Evolutionary conservation across 2,797 vertebrate genomes (phyloP).

Genomic region (Cercopithecus petaurista): DNA sequence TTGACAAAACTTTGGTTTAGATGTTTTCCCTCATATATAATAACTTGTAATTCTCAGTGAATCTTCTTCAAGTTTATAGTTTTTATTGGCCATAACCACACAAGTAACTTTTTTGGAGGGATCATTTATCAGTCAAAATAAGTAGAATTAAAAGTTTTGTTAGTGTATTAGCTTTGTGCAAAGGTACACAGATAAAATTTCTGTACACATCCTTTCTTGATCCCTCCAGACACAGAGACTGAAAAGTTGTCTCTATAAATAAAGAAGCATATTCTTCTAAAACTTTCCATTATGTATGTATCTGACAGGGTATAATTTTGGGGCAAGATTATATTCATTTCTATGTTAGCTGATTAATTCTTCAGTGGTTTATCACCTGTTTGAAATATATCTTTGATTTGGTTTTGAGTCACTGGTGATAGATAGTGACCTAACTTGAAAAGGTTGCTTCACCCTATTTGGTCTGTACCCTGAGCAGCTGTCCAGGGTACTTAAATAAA

Average conservation of each 20-base stretch:
- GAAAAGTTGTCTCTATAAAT: slow-evolving; percentile 40
- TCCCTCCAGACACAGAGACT: slow-evolving; percentile 34
- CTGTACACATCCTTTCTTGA: background rate
- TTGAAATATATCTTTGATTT: slow-evolving; percentile 35
- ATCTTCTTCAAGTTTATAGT: background rate
- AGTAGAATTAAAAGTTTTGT: slow-evolving; percentile 42
- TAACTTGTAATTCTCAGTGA: background rate
- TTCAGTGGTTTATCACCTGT: background rate
- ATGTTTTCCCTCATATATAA: background rate
- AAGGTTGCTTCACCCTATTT: background rate
- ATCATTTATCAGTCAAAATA: slow-evolving; percentile 52
- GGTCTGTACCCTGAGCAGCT: slow-evolving; percentile 68
- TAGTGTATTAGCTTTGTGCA: slow-evolving; percentile 6
- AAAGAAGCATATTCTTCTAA: slow-evolving; percentile 13
- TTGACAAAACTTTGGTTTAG: slow-evolving; percentile 32
- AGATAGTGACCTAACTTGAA: slow-evolving; percentile 38
- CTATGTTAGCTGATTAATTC: slow-evolving; percentile 18
- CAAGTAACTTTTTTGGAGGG: slow-evolving; percentile 51
- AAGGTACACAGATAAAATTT: slow-evolving; percentile 21
- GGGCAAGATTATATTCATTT: slow-evolving; percentile 32
- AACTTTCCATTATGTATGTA: slow-evolving; percentile 6
- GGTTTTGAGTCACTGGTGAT: slow-evolving; percentile 36
- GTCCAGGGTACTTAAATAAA: slow-evolving; percentile 80
- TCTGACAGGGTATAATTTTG: background rate
- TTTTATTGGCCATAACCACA: slow-evolving; percentile 3